Percentiles rank a stretch among this genome's conserved stretches.
Evolutionary conservation across 2,797 vertebrate genomes (phyloP).

Genomic region (Cryptoprocta ferox): DNA sequence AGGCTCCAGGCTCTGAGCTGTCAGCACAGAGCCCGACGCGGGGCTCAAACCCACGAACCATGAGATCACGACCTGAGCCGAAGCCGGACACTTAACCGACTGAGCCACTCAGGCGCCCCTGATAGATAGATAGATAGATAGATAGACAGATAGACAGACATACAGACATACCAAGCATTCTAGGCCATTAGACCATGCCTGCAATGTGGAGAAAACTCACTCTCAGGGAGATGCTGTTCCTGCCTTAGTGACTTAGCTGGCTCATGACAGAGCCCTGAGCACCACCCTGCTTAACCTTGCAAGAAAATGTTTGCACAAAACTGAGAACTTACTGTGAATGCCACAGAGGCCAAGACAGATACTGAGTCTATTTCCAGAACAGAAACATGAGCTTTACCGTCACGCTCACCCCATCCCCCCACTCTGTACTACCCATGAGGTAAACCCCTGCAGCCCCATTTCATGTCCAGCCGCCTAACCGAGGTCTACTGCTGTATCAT

Average conservation of each 20-base stretch:
- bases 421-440: no score
- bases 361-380: neutral
- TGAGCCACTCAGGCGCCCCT: no score
- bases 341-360: neutral
- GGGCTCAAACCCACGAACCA: no score
- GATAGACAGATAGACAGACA: neutral
- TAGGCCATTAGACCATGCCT: slow-evolving; percentile 49
- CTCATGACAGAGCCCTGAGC: slow-evolving; percentile 75
- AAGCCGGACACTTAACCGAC: no score
- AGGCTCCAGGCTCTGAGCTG: no score
- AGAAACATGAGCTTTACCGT: neutral
- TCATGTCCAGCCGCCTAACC: neutral
- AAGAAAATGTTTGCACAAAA: slow-evolving; percentile 70
- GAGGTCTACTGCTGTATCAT: neutral
- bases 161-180: slow-evolving; percentile 43
- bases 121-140: neutral
- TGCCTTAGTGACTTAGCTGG: slow-evolving; percentile 66
- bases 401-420: fast-evolving
- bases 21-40: no score
- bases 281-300: slow-evolving; percentile 71
- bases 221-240: slow-evolving; percentile 49
- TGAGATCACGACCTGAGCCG: no score
- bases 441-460: neutral
- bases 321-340: neutral
- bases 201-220: slow-evolving; percentile 43